Evolutionary conservation across 2,888 invertebrate species (phyloP).

Genomic region (Hypercompe scribonia): DNA sequence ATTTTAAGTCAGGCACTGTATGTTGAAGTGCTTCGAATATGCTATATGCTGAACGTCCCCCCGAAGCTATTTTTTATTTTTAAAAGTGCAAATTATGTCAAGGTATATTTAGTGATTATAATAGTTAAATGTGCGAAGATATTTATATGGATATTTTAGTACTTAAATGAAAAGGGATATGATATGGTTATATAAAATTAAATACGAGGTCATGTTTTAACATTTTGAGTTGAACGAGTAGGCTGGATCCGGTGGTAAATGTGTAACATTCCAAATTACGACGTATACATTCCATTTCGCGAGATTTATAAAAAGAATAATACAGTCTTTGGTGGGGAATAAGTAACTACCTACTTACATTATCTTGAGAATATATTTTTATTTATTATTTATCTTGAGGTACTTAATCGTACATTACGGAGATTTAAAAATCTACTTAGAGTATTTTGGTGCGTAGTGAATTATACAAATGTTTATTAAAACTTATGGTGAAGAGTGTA

Average conservation of each 20-base stretch:
- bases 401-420: conserved; percentile 77
- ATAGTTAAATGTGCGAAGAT: conserved; percentile 76
- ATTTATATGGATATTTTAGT: conserved; percentile 84
- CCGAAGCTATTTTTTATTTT: conserved; percentile 76
- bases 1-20: conserved; percentile 49
- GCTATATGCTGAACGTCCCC: conserved; percentile 84
- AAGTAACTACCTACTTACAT: conserved; percentile 73
- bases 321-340: conserved; percentile 78
- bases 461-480: conserved; percentile 84
- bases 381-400: conserved; percentile 75
- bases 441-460: conserved; percentile 86
- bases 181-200: conserved; percentile 58
- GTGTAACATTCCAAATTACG: conserved; percentile 72
- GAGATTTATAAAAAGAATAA: conserved; percentile 62
- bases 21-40: conserved; percentile 80
- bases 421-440: conserved; percentile 71
- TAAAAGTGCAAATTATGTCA: conserved; percentile 83
- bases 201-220: conserved; percentile 51
- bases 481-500: conserved; percentile 80
- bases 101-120: conserved; percentile 77
- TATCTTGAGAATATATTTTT: conserved; percentile 66
- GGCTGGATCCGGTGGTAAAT: conserved; percentile 53
- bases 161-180: conserved; percentile 74
- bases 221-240: conserved; percentile 48
- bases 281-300: conserved; percentile 71